Percentiles rank a stretch among this genome's conserved stretches.
Evolutionary conservation across 2,888 invertebrate species (phyloP).

Genomic region (Choristoneura rosaceana): DNA sequence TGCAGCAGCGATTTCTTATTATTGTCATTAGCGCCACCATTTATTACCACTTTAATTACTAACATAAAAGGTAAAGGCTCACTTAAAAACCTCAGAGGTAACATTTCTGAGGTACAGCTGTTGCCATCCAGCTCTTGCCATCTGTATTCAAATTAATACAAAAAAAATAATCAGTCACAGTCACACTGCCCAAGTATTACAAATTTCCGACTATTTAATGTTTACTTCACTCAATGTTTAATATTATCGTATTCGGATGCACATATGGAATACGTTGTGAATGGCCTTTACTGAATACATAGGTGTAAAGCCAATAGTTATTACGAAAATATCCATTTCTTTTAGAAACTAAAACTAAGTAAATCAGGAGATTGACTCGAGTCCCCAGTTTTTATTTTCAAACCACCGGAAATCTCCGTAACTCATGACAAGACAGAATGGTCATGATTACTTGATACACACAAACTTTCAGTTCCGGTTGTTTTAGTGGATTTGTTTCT

Average conservation of each 20-base stretch:
- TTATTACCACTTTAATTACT: conserved; percentile 11
- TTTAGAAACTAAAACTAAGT: background rate
- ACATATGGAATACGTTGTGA: too few species aligned
- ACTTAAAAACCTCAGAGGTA: background rate
- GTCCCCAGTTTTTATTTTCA: background rate
- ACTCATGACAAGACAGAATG: background rate
- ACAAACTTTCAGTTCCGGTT: conserved; percentile 41
- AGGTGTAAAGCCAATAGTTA: too few species aligned
- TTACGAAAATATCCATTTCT: too few species aligned
- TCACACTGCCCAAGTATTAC: too few species aligned
- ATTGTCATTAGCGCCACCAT: conserved; percentile 14
- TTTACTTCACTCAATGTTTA: too few species aligned
- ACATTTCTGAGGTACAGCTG: too few species aligned
- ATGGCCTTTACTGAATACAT: too few species aligned
- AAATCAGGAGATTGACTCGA: background rate
- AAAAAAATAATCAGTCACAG: too few species aligned
- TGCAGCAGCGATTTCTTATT: conserved; percentile 4
- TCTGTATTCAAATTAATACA: too few species aligned
- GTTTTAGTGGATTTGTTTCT: conserved; percentile 36
- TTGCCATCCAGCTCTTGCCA: too few species aligned
- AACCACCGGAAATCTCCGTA: background rate
- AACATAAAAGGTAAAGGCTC: background rate
- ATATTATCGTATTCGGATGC: too few species aligned
- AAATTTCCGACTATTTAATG: too few species aligned
- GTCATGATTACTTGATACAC: conserved; percentile 16